These are phyloP conservation scores for Baccha elongata DNA, from an alignment of 2,888 invertebrate genomes.

Conservation along the genomic window DNA sequence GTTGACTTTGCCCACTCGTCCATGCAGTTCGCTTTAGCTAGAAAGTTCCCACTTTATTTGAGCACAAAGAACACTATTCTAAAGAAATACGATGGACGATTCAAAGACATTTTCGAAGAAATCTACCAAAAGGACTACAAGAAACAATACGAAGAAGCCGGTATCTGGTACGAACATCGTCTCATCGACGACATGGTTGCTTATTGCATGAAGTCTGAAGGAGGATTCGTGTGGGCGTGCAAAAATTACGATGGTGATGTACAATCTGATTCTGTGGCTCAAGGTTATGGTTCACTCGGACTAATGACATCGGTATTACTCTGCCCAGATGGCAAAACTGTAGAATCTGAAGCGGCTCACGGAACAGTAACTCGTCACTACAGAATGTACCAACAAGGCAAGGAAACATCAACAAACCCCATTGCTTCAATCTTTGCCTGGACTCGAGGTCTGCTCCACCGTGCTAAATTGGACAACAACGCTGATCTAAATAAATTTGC, in stretches of 20 bases:
- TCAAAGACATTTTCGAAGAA: conserved; percentile 98
- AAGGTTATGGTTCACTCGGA: conserved; percentile 97
- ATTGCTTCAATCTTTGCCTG: conserved; percentile 99
- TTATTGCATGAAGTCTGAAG: conserved; percentile 98
- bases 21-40: conserved; percentile 93
- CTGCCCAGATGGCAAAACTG: conserved; percentile 98
- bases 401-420: conserved; percentile 99
- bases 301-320: conserved; percentile 99
- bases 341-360: conserved; percentile 99
- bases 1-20: conserved; percentile 97
- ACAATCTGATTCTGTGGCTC: conserved; percentile 98
- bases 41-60: conserved; percentile 94
- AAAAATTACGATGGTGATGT: conserved; percentile 99
- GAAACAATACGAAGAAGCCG: conserved; percentile 90
- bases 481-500: conserved; percentile 89
- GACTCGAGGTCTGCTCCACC: conserved; percentile 96
- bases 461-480: conserved; percentile 97
- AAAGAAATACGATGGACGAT: conserved; percentile 97
- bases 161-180: conserved; percentile 99
- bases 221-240: conserved; percentile 99
- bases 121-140: conserved; percentile 96
- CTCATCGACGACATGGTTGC: conserved; percentile 99
- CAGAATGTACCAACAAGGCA: conserved; percentile 94
- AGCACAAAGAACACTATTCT: conserved; percentile 99
- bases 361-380: conserved; percentile 98